These are phyloP conservation scores for Ramphastos sulfuratus DNA, from an alignment of 2,113 vertebrate genomes.

Conservation along the genomic window DNA sequence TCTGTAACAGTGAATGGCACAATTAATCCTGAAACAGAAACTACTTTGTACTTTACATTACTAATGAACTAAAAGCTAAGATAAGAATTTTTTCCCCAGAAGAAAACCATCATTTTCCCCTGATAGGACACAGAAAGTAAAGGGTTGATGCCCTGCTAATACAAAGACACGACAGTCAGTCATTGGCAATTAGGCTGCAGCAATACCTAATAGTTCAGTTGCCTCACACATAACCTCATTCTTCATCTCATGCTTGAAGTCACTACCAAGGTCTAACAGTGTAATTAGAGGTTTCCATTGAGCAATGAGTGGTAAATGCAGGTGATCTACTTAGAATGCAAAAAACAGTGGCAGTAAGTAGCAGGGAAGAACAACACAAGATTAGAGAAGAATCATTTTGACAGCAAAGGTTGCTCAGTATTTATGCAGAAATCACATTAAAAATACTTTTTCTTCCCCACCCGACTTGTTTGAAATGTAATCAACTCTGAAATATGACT, in stretches of 20 bases:
- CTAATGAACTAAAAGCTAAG: not conserved
- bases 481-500: not conserved
- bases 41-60: not conserved
- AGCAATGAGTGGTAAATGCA: not conserved
- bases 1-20: not conserved
- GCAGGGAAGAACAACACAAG: not conserved
- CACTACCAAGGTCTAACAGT: not conserved
- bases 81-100: not conserved
- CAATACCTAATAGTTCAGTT: not conserved
- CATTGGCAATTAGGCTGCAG: not conserved
- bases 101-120: not conserved
- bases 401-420: not conserved
- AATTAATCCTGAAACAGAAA: not conserved
- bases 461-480: not conserved
- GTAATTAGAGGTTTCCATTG: slow-evolving; percentile 7
- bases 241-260: not conserved
- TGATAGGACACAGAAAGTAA: not conserved
- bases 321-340: not conserved
- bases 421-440: not conserved
- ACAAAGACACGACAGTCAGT: not conserved
- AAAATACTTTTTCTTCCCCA: not conserved
- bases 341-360: not conserved
- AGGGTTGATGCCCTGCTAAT: not conserved
- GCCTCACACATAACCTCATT: not conserved
- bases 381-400: not conserved